phyloP scores from a whole-genome alignment of 2,113 vertebrate genomes.

The Caloenas nicobarica region DNA sequence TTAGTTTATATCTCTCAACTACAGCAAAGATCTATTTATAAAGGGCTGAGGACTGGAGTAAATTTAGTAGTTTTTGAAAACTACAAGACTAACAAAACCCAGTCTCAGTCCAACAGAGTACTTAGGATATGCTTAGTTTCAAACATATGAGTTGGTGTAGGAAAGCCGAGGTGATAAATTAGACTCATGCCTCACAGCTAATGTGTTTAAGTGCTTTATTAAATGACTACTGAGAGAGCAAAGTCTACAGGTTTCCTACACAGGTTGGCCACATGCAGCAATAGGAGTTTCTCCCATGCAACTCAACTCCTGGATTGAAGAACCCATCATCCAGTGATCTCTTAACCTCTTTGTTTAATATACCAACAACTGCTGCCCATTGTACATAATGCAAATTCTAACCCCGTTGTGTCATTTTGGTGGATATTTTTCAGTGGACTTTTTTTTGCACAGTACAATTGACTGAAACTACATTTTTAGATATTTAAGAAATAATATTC shows the following conservation, averaged over 20 bases:
- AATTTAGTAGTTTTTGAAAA: background rate
- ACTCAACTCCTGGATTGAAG: background rate
- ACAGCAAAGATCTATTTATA: background rate
- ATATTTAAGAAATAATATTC: background rate
- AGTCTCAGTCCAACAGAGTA: background rate
- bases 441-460: background rate
- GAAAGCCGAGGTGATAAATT: background rate
- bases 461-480: background rate
- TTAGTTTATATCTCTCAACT: background rate
- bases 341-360: background rate
- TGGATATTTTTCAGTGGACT: background rate
- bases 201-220: rapidly evolving
- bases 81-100: background rate
- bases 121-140: background rate
- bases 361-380: background rate
- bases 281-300: background rate
- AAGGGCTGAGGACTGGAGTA: background rate
- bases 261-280: background rate
- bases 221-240: background rate
- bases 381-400: rapidly evolving
- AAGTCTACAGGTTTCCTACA: background rate
- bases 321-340: background rate
- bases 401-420: rapidly evolving
- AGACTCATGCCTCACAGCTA: background rate
- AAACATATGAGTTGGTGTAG: background rate